phyloP scores from a whole-genome alignment of 2,888 invertebrate genomes.

The Agapostemon virescens region DNA sequence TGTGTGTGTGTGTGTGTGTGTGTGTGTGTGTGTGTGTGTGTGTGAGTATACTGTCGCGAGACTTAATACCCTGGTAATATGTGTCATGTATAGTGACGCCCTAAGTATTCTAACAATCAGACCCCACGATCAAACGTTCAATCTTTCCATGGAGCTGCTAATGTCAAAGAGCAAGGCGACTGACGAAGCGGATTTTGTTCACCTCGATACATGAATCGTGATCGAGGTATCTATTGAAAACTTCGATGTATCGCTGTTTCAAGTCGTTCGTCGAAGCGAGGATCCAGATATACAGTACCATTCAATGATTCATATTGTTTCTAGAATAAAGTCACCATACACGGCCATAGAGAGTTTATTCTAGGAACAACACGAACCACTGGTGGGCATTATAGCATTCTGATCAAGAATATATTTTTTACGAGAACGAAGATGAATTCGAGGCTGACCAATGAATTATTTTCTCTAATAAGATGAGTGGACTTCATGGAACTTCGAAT shows the following conservation, averaged over 20 bases:
- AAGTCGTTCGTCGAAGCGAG: constrained; percentile 60
- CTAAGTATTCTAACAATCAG: constrained; percentile 50
- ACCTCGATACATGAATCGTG: constrained; percentile 48
- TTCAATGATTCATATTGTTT: constrained; percentile 18
- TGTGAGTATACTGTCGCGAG: constrained; percentile 42
- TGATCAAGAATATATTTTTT: neutral
- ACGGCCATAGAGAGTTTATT: neutral
- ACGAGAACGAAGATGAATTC: neutral
- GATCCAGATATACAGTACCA: constrained; percentile 45
- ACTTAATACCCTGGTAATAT: constrained; percentile 81
- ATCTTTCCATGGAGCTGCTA: constrained; percentile 52
- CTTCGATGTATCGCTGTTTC: constrained; percentile 59
- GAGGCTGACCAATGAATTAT: neutral
- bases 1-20: neutral
- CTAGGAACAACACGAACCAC: constrained; percentile 12
- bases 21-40: constrained; percentile 20
- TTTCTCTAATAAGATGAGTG: neutral
- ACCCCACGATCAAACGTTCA: constrained; percentile 41
- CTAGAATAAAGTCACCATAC: constrained; percentile 3
- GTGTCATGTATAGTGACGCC: constrained; percentile 66
- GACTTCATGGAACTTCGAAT: neutral
- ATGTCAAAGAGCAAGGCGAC: constrained; percentile 58
- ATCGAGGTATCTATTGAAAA: constrained; percentile 58
- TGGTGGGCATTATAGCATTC: neutral
- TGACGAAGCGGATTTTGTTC: constrained; percentile 58